phyloP scores from a whole-genome alignment of 64 coral and sea anemone genomes.

The Montipora cactus region DNA sequence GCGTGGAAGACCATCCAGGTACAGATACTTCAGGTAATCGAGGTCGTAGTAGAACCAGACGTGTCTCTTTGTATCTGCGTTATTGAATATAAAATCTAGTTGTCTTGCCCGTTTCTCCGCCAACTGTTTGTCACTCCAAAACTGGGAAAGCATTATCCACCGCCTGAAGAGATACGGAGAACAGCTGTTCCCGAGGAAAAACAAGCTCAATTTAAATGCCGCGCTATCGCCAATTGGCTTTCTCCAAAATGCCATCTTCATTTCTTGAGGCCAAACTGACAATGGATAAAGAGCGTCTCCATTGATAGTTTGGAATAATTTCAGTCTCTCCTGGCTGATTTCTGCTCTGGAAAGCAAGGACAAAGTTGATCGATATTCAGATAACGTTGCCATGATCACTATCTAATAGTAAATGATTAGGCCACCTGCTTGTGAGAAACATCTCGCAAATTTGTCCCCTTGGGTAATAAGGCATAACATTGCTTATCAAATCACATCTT shows the following conservation, averaged over 20 bases:
- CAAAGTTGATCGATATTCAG: not conserved
- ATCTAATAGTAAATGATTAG: not conserved
- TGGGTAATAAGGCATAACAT: not conserved
- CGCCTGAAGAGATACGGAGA: not conserved
- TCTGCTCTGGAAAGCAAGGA: not conserved
- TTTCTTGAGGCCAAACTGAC: slow-evolving; percentile 15
- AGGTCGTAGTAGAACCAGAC: not conserved
- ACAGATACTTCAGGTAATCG: not conserved
- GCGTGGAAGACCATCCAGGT: slow-evolving; percentile 15
- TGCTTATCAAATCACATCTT: not conserved
- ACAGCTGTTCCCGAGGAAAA: slow-evolving; percentile 47
- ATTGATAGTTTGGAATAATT: slow-evolving; percentile 5
- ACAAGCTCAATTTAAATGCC: slow-evolving; percentile 24
- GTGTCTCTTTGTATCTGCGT: not conserved
- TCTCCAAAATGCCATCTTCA: slow-evolving; percentile 35
- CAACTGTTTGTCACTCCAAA: not conserved
- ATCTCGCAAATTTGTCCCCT: not conserved
- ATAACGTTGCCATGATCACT: not conserved
- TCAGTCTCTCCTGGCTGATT: not conserved
- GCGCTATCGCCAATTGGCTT: slow-evolving; percentile 13
- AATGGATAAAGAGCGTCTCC: slow-evolving; percentile 10
- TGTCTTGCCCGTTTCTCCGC: slow-evolving; percentile 5
- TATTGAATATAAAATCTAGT: slow-evolving; percentile 19
- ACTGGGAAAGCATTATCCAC: slow-evolving; percentile 18
- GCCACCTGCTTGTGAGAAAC: not conserved